Base-by-base conservation (phyloP, 1,140 invertebrate genomes). In the Drosophila lacteicornis region DNA sequence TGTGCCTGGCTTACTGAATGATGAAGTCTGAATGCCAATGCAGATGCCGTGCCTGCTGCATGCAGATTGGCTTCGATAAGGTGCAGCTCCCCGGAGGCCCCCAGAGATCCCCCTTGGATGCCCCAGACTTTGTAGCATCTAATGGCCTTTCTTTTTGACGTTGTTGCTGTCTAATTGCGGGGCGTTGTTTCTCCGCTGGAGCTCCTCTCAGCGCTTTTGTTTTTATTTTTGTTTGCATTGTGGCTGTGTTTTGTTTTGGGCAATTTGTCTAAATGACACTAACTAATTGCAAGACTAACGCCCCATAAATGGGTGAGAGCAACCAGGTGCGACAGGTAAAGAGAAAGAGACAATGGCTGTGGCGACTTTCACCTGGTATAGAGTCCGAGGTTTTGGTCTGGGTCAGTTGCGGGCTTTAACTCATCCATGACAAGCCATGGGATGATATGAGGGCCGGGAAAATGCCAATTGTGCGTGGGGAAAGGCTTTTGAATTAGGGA, bases 211-310 rank as follows among this genome's bases (percentile, higher is more conserved):
- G 56, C 56, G 75, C 65, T 50, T 77, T 76, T 68, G 53, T 46
- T 66, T 77, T 76, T 68, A 46, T 46, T 66, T 78, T 56, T 56
- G 11, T 77, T 77, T 68, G 47, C 55, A 56, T 58, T 82, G 61
- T 49, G 55, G 51, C 30, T 75, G 49, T 42, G 57, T 82, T 75
- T 58, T 60, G 59, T 78, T 84, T 76, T 81, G 79, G 74, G 77
- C 84, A 87, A 87, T 87, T 88, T 88, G 80, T 84, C 83, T 88
- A 88, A 87, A 83, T 87, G 84, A 83, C 84, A 87, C 83, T 88
- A 87, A 87, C 83, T 87, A 87, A 87, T 87, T 87, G 83, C 66
- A 68, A 80, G 80, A 88, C 80, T 88, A 88, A 87, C 83, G 84
- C 83, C 85, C 83, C 83, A 88, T 77, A 83, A 87, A 88, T 84